Evolutionary conservation across 2,113 vertebrate genomes (phyloP).

Genomic region (Hemichromis elongatus): DNA sequence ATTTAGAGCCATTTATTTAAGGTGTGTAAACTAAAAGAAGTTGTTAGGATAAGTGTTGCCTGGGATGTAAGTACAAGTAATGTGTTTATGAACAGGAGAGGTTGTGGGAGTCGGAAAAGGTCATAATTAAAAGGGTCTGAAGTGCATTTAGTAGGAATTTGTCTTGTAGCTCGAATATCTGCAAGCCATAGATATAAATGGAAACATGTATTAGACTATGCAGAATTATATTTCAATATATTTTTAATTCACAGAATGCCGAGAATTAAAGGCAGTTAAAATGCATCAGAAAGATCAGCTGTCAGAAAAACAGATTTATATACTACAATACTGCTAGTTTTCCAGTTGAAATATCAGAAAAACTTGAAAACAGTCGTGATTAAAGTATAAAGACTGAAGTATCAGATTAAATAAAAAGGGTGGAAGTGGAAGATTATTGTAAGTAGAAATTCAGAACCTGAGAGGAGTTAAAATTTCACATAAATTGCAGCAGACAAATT

Average conservation of each 20-base stretch:
- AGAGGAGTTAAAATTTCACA: not conserved
- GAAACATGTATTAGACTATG: not conserved
- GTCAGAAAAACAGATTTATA: fast-evolving
- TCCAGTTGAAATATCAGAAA: not conserved
- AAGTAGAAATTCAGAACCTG: not conserved
- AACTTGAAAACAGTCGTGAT: fast-evolving
- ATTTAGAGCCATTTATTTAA: fast-evolving
- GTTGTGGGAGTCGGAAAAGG: no score
- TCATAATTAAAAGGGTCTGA: no score
- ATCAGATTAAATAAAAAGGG: not conserved
- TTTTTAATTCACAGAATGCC: not conserved
- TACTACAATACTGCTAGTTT: not conserved
- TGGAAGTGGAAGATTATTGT: not conserved
- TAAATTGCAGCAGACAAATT: not conserved
- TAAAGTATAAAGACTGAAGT: not conserved
- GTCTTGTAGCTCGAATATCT: not conserved
- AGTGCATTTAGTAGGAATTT: no score
- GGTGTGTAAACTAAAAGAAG: not conserved
- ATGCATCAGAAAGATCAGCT: not conserved
- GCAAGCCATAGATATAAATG: not conserved
- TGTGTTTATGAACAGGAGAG: no score
- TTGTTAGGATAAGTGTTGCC: not conserved
- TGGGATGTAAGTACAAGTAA: not conserved
- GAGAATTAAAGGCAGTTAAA: not conserved
- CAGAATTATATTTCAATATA: not conserved